Evolutionary conservation across 2,888 invertebrate genomes (phyloP).

Genomic region (Trachelus tabidus): DNA sequence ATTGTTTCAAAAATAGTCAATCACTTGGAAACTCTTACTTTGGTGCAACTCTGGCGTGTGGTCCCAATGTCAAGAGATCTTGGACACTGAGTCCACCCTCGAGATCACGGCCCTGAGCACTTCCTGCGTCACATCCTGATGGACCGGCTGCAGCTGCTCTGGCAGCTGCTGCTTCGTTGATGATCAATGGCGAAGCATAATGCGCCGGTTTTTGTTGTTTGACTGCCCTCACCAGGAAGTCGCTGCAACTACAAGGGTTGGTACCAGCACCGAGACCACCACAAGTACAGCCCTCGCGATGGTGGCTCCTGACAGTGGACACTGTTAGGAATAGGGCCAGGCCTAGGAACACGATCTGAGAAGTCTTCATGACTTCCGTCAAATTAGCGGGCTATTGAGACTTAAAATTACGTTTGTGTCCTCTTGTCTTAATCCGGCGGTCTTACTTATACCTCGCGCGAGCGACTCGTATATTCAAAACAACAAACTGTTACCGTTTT

Average conservation of each 20-base stretch:
- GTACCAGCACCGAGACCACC: constrained; percentile 18
- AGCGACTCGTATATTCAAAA: neutral
- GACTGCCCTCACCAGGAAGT: constrained; percentile 62
- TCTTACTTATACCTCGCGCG: constrained; percentile 18
- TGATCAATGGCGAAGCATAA: constrained; percentile 32
- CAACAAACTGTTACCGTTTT: neutral
- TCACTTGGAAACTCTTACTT: constrained; percentile 14
- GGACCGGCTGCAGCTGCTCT: constrained; percentile 9
- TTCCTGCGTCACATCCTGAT: constrained; percentile 1
- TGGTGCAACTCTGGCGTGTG: constrained; percentile 16
- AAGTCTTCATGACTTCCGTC: constrained; percentile 18
- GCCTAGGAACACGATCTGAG: constrained; percentile 18
- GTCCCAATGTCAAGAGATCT: constrained; percentile 16
- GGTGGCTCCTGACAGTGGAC: neutral
- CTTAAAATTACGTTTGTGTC: constrained; percentile 14
- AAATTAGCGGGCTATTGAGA: neutral
- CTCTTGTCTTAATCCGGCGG: neutral
- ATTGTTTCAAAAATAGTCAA: neutral
- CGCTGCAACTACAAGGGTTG: constrained; percentile 28
- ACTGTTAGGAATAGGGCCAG: constrained; percentile 14
- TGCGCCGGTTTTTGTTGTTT: constrained; percentile 43
- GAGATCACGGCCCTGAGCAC: neutral
- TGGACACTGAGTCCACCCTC: constrained; percentile 2
- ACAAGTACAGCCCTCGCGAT: neutral
- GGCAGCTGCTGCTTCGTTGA: constrained; percentile 33